Evolutionary conservation across 2,113 vertebrate species (phyloP), one percentile per base, ranked within the genome.

Genomic region (Muntiacus muntjak): DNA sequence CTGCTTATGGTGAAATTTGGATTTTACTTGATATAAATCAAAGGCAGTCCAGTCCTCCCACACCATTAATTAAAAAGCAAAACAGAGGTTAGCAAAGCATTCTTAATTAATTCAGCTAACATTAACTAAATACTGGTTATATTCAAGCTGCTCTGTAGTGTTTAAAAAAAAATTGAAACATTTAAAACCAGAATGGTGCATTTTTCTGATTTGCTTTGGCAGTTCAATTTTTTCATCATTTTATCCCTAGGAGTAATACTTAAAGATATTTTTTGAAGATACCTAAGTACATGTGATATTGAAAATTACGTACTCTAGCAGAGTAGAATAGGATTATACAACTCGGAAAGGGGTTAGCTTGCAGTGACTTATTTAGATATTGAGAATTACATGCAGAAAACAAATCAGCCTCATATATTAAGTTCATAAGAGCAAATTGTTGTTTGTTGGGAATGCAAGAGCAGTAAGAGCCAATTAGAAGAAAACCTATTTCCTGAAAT

Each of bases 61-160:
- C 67, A 1, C 87, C 54, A 25, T 90, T 16, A 87, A 47, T 96
- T 58, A 85, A 67, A 96, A 96, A 95, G 36, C 74, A 79, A 92
- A 94, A 45, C 45, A 87, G 67, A 45, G 60, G 83, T 97, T 87
- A 91, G 91, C 64, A 94, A 97, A 97, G 55, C 33, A 74, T 92
- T 96, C 87, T 36, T 91, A 92, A 50, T 60, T 67, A 21, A 54
- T 54, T 95, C 36, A 95, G 60, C 54, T 87, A 47, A 82, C n/a
- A 88, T 55, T 58, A 55, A 60, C 26, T 89, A 55, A 78, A 81
- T 93, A 40, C 62, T 85, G 26, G 25, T 95, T 93, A 88, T 92
- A 95, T 36, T 92, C 64, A 96, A 30, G 64, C 58, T 90, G 47
- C n/a, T 97, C 21, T 91, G 28, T 60, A 81, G 40, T 60, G 40